Evolutionary conservation across 2,797 vertebrate species (phyloP).

Genomic region (Lagocephalus sceleratus): DNA sequence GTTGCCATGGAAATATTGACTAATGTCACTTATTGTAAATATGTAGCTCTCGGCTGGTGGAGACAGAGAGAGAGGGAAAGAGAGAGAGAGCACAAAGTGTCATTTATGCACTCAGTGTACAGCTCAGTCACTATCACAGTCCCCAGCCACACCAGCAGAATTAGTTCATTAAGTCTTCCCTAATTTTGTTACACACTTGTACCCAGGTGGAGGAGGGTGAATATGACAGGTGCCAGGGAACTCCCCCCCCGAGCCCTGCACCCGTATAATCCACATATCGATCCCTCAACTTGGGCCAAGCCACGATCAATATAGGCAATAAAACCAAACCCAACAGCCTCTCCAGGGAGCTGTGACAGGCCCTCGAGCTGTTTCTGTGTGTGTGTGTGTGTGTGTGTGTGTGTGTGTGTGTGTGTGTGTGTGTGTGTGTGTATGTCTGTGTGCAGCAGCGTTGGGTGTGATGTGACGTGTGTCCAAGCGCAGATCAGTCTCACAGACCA

Average conservation of each 20-base stretch:
- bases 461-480: slow-evolving; percentile 27
- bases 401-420: slow-evolving; percentile 5
- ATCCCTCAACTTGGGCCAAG: slow-evolving; percentile 53
- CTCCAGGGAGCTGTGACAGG: slow-evolving; percentile 44
- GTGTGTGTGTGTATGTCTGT: slow-evolving; percentile 1
- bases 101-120: slow-evolving; percentile 17
- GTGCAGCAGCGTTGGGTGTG: slow-evolving; percentile 11
- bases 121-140: neutral
- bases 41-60: slow-evolving; percentile 41
- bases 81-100: slow-evolving; percentile 1
- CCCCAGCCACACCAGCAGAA: too few species aligned
- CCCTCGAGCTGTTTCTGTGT: slow-evolving; percentile 19
- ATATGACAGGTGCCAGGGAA: slow-evolving; percentile 21
- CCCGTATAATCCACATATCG: slow-evolving; percentile 65
- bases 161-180: slow-evolving; percentile 6
- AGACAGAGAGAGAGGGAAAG: neutral
- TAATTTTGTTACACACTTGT: slow-evolving; percentile 23
- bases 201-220: slow-evolving; percentile 6
- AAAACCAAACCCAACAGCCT: slow-evolving; percentile 55
- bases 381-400: slow-evolving; percentile 4
- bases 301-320: slow-evolving; percentile 70
- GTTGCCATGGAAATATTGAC: slow-evolving; percentile 86
- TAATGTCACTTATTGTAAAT: slow-evolving; percentile 83
- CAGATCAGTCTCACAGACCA: neutral
- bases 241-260: neutral